phyloP scores from a whole-genome alignment of 2,888 invertebrate species.

The Carterocephalus palaemon region DNA sequence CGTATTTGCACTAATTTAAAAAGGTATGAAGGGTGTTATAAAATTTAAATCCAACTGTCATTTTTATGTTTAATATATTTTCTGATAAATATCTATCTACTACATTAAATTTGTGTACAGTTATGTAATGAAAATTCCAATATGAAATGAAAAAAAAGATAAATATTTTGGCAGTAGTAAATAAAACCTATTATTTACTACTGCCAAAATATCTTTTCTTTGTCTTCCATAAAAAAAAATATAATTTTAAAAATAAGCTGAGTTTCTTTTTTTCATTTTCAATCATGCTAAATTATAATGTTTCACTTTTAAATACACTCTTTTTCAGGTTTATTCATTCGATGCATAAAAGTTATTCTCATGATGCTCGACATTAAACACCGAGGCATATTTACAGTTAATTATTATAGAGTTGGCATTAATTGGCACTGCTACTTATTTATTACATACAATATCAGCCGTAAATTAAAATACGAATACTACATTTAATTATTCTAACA shows the following conservation, averaged over 20 bases:
- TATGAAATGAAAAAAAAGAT: no score
- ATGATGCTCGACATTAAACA: constrained; percentile 3
- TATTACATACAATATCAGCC: no score
- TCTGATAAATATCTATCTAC: constrained; percentile 17
- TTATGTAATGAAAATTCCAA: constrained; percentile 9
- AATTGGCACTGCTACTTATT: constrained; percentile 17
- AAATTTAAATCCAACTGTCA: constrained; percentile 2
- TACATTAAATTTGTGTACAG: constrained; percentile 18
- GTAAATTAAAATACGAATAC: no score
- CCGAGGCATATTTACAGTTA: constrained; percentile 11
- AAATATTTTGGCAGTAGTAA: no score
- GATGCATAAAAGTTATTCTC: constrained; percentile 8
- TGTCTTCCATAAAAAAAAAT: no score
- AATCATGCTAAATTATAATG: no score
- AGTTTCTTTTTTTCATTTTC: no score
- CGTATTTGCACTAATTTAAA: no score
- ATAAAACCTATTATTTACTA: constrained; percentile 1
- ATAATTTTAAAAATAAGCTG: no score
- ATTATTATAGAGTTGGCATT: constrained; percentile 9
- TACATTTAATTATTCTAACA: no score
- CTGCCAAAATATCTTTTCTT: background rate
- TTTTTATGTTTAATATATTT: constrained; percentile 16
- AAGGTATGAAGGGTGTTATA: constrained; percentile 18
- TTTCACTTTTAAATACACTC: background rate
- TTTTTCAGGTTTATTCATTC: constrained; percentile 9